Conservation (phyloP, 2,888 invertebrate genomes). For the Rhyacophila evoluta region DNA sequence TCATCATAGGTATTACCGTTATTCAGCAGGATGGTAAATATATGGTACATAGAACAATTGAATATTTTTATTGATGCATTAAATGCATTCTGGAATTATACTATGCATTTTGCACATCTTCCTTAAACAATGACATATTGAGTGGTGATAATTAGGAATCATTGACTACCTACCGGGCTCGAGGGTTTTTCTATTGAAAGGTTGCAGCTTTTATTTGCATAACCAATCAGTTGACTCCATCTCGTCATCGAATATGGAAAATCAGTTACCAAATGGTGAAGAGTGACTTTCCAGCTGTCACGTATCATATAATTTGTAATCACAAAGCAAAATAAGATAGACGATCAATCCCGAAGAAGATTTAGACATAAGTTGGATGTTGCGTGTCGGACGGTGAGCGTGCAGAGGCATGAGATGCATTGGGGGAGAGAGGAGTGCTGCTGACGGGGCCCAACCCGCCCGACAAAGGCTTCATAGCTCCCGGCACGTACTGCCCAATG, state of each 20-base stretch:
- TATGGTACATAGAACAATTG: too few species aligned
- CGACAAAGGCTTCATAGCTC: conserved; percentile 75
- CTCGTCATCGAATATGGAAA: background rate
- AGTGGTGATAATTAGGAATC: too few species aligned
- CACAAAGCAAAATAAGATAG: background rate
- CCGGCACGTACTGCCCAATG: conserved; percentile 96
- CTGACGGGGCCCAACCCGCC: conserved; percentile 56
- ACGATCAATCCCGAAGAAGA: background rate
- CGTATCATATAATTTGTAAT: background rate
- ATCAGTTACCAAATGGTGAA: background rate
- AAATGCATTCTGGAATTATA: too few species aligned
- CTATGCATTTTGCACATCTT: too few species aligned
- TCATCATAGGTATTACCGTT: too few species aligned
- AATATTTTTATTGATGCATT: too few species aligned
- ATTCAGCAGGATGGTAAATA: too few species aligned
- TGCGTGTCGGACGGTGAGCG: conserved; percentile 54
- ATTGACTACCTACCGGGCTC: too few species aligned
- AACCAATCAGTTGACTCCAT: background rate
- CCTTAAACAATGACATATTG: too few species aligned
- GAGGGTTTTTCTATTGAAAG: too few species aligned
- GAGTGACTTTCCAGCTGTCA: background rate
- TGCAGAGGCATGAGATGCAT: conserved; percentile 53
- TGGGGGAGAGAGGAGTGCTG: conserved; percentile 58
- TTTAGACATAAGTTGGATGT: conserved; percentile 61
- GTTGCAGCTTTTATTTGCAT: too few species aligned